Percentiles rank a stretch among this genome's conserved stretches.
These are phyloP conservation scores for Montipora cactus DNA, from an alignment of 64 coral and sea anemone species.

Conservation along the genomic window DNA sequence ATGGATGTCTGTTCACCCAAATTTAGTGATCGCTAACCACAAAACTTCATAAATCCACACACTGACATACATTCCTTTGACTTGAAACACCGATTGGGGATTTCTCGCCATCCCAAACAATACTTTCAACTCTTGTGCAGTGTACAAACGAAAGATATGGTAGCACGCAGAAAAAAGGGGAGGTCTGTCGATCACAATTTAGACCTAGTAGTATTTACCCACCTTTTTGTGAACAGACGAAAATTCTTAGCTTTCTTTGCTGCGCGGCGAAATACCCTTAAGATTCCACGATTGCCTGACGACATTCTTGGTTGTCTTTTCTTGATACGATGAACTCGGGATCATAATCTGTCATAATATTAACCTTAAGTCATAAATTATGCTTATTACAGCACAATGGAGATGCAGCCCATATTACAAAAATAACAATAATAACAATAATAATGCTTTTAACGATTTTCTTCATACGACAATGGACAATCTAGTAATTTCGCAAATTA, in stretches of 20 bases:
- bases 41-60: neutral
- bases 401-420: no score
- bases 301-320: neutral
- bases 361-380: slow-evolving; percentile 14
- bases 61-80: no score
- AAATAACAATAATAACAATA: no score
- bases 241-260: slow-evolving; percentile 49
- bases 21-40: neutral
- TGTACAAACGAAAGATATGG: no score
- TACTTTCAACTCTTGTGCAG: no score
- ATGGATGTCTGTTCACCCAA: no score
- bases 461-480: neutral
- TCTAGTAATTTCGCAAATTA: slow-evolving; percentile 1
- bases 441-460: neutral
- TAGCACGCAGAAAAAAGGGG: no score
- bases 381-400: neutral
- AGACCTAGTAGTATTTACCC: neutral
- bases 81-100: no score
- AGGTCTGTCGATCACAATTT: no score
- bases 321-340: neutral
- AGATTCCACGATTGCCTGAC: slow-evolving; percentile 21
- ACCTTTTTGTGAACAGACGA: slow-evolving; percentile 50
- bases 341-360: neutral
- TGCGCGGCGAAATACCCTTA: slow-evolving; percentile 30
- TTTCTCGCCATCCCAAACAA: no score